phyloP scores from a whole-genome alignment of 2,888 invertebrate genomes.

The Rapana venosa region DNA sequence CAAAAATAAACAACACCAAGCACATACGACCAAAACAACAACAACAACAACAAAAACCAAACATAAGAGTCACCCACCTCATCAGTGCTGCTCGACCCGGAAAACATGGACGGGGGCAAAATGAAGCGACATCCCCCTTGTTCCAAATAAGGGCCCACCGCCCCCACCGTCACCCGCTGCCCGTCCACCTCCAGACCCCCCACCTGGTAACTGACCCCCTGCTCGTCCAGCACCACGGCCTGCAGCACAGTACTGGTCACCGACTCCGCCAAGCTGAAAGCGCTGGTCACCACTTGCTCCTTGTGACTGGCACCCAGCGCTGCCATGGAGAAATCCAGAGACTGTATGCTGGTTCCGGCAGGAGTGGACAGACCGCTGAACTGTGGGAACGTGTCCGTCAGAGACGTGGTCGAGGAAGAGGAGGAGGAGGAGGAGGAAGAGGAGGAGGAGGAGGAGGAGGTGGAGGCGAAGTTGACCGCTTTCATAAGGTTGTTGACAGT shows the following conservation, averaged over 20 bases:
- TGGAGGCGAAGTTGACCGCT: slow-evolving; percentile 54
- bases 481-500: slow-evolving; percentile 55
- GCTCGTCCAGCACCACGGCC: slow-evolving; percentile 58
- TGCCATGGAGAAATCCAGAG: slow-evolving; percentile 41
- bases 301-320: slow-evolving; percentile 50
- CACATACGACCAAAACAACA: neutral
- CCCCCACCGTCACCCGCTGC: slow-evolving; percentile 39
- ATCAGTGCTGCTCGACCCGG: slow-evolving; percentile 37
- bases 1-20: neutral
- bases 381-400: slow-evolving; percentile 11
- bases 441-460: slow-evolving; percentile 41
- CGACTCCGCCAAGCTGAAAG: slow-evolving; percentile 51
- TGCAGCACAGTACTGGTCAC: slow-evolving; percentile 55
- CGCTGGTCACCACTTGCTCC: slow-evolving; percentile 51
- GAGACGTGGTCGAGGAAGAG: slow-evolving; percentile 41
- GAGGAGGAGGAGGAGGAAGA: slow-evolving; percentile 42
- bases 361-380: slow-evolving; percentile 40
- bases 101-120: slow-evolving; percentile 42
- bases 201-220: slow-evolving; percentile 46
- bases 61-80: slow-evolving; percentile 54
- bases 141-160: slow-evolving; percentile 41
- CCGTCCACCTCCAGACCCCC: slow-evolving; percentile 52
- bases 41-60: neutral
- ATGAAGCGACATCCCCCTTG: slow-evolving; percentile 47
- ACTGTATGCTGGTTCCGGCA: slow-evolving; percentile 25